Evolutionary conservation across 2,797 vertebrate species (phyloP), one percentile per base, ranked within the genome.

Genomic region (Lagocephalus sceleratus): DNA sequence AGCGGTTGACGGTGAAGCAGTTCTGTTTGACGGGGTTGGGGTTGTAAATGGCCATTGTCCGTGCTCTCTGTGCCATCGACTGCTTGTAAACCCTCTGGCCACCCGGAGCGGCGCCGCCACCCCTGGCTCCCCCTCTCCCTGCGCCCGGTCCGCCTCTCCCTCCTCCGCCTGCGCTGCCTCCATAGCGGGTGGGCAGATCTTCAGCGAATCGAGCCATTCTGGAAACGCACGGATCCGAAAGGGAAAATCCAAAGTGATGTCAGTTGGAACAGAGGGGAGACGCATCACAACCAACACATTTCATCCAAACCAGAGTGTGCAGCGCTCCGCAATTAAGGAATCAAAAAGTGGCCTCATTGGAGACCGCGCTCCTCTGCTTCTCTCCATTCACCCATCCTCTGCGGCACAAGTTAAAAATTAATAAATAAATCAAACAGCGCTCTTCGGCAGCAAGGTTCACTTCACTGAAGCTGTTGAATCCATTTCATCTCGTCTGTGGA

Each of bases 1-100:
- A 98, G 82, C 97, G 93, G 92, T 99, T 99, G 92, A 98, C 94
- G 23, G 97, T 98, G 85, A 98, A 82, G 90, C 96, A 98, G 93
- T 96, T 99, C 86, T 98, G 97, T 79, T 94, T 95, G 90, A 97
- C 95, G 8, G 96, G 97, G 79, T 97, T 99, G 48, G 97, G 97
- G 88, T 99, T 99, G 90, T 99, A 99, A 55, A 99, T 92, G 81
- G 97, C 97, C 97, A 99, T 99, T 48, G 97, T 99, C 83, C 97
- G 87, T 78, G 97, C 97, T 83, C 97, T 89, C 82, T 99, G 97
- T 71, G 97, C 97, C 94, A 97, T 98, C 71, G 97, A 94, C 86
- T 98, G 97, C 84, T 99, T 99, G 92, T 99, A 99, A 85, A 97
- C 94, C 88, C 96, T 92, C 65, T 91, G 96, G 67, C 92, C 94